Conservation (phyloP, 2,797 vertebrate species). For the Chrosomus eos region DNA sequence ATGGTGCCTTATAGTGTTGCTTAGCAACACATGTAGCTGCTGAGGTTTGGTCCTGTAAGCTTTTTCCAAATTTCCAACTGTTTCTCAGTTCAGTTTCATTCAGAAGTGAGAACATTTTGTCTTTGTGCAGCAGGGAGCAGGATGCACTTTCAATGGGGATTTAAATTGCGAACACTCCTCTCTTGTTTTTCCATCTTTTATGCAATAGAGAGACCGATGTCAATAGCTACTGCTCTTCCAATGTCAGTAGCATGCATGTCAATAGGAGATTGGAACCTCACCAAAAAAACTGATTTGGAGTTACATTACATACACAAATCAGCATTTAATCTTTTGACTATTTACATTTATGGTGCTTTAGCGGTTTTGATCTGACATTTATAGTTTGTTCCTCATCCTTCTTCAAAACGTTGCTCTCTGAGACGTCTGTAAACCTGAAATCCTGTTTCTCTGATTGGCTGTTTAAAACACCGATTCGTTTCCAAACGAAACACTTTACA, state of each 20-base stretch:
- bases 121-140: background rate
- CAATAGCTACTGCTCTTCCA: background rate
- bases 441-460: background rate
- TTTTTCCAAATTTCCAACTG: background rate
- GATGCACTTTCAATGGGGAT: background rate
- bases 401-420: background rate
- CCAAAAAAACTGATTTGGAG: background rate
- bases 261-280: background rate
- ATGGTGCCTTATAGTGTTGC: slow-evolving; percentile 57
- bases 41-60: slow-evolving; percentile 42
- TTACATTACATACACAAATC: background rate
- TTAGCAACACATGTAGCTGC: slow-evolving; percentile 58
- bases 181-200: background rate
- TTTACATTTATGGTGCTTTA: background rate
- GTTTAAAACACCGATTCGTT: background rate
- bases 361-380: background rate
- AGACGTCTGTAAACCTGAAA: background rate
- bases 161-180: background rate
- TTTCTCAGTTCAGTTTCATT: background rate
- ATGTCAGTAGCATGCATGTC: background rate
- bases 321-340: background rate
- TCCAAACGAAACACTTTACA: background rate
- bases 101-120: background rate
- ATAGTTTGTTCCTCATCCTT: background rate
- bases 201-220: background rate